phyloP scores from a whole-genome alignment of 1,140 invertebrate species.

The Pseudomyrmex gracilis region DNA sequence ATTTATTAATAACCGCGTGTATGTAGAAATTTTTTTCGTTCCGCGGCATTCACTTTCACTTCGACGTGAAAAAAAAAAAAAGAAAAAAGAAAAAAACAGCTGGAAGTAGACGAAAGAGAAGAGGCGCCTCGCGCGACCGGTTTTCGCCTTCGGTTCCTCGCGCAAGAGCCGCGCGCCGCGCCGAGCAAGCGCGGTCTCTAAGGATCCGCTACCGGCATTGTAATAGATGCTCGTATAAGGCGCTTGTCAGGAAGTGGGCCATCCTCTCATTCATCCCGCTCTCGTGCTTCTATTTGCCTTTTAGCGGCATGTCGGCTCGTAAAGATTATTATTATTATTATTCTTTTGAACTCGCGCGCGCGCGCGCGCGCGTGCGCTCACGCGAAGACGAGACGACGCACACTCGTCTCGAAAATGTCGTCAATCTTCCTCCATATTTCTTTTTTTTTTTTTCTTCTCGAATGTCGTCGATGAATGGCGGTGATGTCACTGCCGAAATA shows the following conservation, averaged over 20 bases:
- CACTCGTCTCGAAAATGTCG: not conserved
- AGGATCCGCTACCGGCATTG: constrained; percentile 54
- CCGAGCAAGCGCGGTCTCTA: not conserved
- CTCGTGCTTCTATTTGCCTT: constrained; percentile 51
- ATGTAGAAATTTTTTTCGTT: constrained; percentile 53
- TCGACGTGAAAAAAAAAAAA: constrained; percentile 33
- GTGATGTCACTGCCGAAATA: constrained; percentile 26
- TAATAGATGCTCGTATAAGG: constrained; percentile 62
- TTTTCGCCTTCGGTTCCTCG: constrained; percentile 48
- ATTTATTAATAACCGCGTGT: constrained; percentile 51
- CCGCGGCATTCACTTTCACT: constrained; percentile 55
- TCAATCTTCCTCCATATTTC: constrained; percentile 3
- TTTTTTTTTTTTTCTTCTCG: not conserved
- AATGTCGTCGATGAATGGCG: constrained; percentile 5
- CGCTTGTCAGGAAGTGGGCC: constrained; percentile 55
- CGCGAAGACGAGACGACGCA: not conserved
- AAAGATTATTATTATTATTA: constrained; percentile 46
- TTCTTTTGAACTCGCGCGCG: not conserved
- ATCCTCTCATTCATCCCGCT: constrained; percentile 53
- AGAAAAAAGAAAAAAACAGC: not conserved
- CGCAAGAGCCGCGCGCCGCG: not conserved
- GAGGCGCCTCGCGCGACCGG: constrained; percentile 42
- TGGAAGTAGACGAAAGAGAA: constrained; percentile 61
- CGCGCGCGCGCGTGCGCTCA: too few relatives aligned
- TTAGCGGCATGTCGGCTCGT: constrained; percentile 19